Evolutionary conservation across 2,888 invertebrate species (phyloP), one percentile per base, ranked within the genome.

Genomic region (Melipona bicolor): DNA sequence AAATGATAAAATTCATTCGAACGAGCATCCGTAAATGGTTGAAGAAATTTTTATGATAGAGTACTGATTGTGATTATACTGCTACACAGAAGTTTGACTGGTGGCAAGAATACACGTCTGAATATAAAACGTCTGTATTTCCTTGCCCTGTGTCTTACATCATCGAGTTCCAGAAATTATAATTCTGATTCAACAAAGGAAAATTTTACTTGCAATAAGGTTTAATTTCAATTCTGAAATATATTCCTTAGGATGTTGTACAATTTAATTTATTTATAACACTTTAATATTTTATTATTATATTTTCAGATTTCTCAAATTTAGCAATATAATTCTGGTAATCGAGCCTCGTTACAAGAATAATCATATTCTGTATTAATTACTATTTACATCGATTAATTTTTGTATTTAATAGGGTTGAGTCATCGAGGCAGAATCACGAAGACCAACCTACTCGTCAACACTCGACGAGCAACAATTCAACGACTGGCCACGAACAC

Each of bases 401-500:
- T 43, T 75, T 76, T 54, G 21, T 32, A 19, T 65, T 5, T 52
- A 17, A 83, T 85, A 93, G 93, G 84, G 82, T 90, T 64, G 91
- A 92, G 49, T 90, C 91, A 56, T 87, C 91, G 9, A 92, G 93
- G 79, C 92, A 91, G 79, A 70, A 76, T 24, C 91, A 92, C 87
- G 93, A 92, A 67, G 93, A 93, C n/a, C 90, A 93, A 79, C 65
- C 79, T 50, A 84, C 65, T 74, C 91, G 92, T 68, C 92, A 91
- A 50, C 89, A 91, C 75, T 72, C 88, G 36, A 74, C 77, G 36
- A 89, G 87, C 83, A 80, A 88, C 71, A 88, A 87, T 84, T 89
- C 92, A 32, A 88, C 87, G 76, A 71, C 77, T 36, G 81, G 72
- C 3, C 90, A 92, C 79, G 91, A 92, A 27, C 90, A 90, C 21